phyloP scores from a whole-genome alignment of 2,113 vertebrate species.

The Irena cyanogastra region DNA sequence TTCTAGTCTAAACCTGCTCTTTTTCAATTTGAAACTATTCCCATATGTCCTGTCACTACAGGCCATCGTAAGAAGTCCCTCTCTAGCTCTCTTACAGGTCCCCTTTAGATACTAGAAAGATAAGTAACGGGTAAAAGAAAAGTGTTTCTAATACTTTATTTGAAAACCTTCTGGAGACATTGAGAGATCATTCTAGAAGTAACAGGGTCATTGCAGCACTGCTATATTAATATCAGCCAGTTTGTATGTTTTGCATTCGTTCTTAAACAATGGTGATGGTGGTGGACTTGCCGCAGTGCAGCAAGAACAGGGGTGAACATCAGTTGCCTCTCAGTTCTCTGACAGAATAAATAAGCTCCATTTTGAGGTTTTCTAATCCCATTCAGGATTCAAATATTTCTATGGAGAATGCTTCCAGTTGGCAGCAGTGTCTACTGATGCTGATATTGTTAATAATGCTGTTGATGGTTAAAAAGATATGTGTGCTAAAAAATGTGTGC shows the following conservation, averaged over 20 bases:
- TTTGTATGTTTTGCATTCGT: background rate
- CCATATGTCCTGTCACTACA: background rate
- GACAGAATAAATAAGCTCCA: background rate
- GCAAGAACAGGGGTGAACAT: background rate
- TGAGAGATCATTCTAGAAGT: background rate
- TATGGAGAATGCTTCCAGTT: background rate
- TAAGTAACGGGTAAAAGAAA: background rate
- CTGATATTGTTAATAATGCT: background rate
- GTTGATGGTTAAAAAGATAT: background rate
- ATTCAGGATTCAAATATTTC: background rate
- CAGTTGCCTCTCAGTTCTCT: background rate
- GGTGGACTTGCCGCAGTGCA: background rate
- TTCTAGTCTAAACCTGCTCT: background rate
- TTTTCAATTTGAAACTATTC: background rate
- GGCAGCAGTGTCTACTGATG: background rate
- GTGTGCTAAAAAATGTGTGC: background rate
- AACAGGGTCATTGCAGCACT: background rate
- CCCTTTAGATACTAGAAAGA: background rate
- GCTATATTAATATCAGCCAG: background rate
- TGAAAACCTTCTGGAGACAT: background rate
- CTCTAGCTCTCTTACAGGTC: too few relatives aligned
- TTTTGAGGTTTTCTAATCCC: background rate
- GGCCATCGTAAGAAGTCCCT: background rate
- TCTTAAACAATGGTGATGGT: background rate
- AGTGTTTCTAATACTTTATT: background rate